Evolutionary conservation across 2,113 vertebrate genomes (phyloP).

Genomic region (Pholis gunnellus): DNA sequence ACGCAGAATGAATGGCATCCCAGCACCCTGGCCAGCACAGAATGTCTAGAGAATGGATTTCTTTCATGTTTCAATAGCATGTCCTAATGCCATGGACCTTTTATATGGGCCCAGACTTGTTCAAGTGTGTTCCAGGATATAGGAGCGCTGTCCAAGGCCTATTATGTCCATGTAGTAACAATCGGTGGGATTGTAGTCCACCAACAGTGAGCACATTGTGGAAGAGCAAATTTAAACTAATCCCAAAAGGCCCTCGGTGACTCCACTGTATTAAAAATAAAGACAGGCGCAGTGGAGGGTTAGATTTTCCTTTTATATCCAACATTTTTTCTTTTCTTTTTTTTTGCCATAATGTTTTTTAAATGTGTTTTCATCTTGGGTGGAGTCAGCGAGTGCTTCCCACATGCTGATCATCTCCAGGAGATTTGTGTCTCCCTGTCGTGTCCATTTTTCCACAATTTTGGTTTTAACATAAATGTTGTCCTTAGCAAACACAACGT

Average conservation of each 20-base stretch:
- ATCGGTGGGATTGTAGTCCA: constrained; percentile 2
- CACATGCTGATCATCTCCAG: constrained; percentile 7
- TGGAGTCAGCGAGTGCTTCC: constrained; percentile 32
- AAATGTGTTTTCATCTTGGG: constrained; percentile 39
- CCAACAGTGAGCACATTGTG: constrained; percentile 18
- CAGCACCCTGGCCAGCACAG: not conserved
- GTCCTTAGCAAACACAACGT: constrained; percentile 12
- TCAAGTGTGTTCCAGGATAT: constrained; percentile 18
- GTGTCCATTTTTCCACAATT: constrained; percentile 34
- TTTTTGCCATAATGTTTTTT: not conserved
- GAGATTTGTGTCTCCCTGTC: constrained; percentile 51
- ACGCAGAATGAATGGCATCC: constrained; percentile 28
- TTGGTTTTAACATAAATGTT: constrained; percentile 29
- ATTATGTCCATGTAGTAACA: constrained; percentile 24
- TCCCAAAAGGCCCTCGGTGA: constrained; percentile 3
- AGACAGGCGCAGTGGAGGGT: not conserved
- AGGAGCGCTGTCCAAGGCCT: not conserved
- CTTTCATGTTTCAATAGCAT: constrained; percentile 41
- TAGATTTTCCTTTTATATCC: constrained; percentile 1
- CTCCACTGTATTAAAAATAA: constrained; percentile 8
- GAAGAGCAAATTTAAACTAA: constrained; percentile 24
- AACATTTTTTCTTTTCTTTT: not conserved
- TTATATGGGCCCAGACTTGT: constrained; percentile 7
- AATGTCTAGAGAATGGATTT: constrained; percentile 56
- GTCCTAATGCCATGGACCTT: constrained; percentile 7